These are phyloP conservation scores for Dysdera silvatica DNA, from an alignment of 1,140 invertebrate genomes.

Conservation along the genomic window DNA sequence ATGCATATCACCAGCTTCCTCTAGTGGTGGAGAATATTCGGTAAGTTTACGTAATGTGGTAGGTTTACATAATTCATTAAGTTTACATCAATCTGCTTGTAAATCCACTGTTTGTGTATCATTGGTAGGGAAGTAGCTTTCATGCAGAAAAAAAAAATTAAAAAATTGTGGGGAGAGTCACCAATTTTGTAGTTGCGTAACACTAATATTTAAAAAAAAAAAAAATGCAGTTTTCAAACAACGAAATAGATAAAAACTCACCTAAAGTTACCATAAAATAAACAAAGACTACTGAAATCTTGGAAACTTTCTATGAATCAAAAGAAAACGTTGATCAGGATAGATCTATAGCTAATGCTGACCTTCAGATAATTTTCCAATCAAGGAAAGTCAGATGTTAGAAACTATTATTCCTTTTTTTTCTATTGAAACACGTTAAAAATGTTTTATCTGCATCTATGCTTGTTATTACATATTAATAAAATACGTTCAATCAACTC, in stretches of 20 bases:
- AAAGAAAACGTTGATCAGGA: too few species aligned
- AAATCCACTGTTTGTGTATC: not conserved
- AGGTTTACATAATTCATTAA: too few species aligned
- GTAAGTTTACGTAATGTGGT: conserved; percentile 51
- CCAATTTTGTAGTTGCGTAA: not conserved
- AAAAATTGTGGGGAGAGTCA: not conserved
- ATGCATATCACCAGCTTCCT: conserved; percentile 69
- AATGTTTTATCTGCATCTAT: not conserved
- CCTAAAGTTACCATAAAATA: too few species aligned
- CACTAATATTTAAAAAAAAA: not conserved
- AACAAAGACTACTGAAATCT: too few species aligned
- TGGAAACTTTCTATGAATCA: too few species aligned
- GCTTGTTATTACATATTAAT: not conserved
- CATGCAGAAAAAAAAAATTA: not conserved
- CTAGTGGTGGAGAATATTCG: conserved; percentile 77
- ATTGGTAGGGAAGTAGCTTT: not conserved
- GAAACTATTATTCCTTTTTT: not conserved
- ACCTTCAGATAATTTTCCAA: not conserved
- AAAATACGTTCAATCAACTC: not conserved
- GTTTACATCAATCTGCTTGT: too few species aligned
- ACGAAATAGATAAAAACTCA: not conserved
- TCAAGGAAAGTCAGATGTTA: not conserved
- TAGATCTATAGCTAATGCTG: not conserved
- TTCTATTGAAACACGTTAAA: not conserved
- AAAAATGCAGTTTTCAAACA: not conserved